These are phyloP conservation scores for Zosterops japonicus DNA, from an alignment of 2,113 vertebrate genomes.

Conservation along the genomic window DNA sequence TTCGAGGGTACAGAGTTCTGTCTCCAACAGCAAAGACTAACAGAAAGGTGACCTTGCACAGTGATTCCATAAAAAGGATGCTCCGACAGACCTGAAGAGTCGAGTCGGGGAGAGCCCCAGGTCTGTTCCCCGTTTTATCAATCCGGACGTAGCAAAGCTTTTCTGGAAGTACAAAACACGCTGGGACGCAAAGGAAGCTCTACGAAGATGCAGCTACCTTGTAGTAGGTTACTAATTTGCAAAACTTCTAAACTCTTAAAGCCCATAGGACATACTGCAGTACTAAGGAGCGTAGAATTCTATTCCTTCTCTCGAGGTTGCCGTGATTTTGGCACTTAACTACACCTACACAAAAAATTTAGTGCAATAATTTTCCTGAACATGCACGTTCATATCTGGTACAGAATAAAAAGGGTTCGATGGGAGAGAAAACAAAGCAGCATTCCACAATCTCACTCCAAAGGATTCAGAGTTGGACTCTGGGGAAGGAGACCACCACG, in stretches of 20 bases:
- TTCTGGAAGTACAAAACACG: constrained; percentile 69
- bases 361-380: constrained; percentile 68
- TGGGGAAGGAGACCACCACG: constrained; percentile 48
- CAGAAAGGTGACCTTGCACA: constrained; percentile 58
- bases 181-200: constrained; percentile 70
- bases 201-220: constrained; percentile 67
- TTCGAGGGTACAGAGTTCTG: constrained; percentile 48
- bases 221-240: constrained; percentile 66
- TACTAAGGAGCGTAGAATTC: constrained; percentile 67
- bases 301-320: constrained; percentile 64
- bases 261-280: constrained; percentile 71
- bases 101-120: not conserved
- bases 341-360: constrained; percentile 66
- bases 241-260: constrained; percentile 67
- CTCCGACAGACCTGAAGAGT: constrained; percentile 28
- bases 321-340: constrained; percentile 72
- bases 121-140: not conserved
- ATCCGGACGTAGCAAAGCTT: constrained; percentile 55
- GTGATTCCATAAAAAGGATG: constrained; percentile 59
- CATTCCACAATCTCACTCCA: constrained; percentile 64
- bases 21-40: constrained; percentile 35
- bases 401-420: constrained; percentile 38
- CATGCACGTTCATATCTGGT: constrained; percentile 69
- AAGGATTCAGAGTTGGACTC: constrained; percentile 68
- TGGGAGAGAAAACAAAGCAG: constrained; percentile 70